Conservation (phyloP, 2,797 vertebrate species). For the Hydrocynus forskahlii region DNA sequence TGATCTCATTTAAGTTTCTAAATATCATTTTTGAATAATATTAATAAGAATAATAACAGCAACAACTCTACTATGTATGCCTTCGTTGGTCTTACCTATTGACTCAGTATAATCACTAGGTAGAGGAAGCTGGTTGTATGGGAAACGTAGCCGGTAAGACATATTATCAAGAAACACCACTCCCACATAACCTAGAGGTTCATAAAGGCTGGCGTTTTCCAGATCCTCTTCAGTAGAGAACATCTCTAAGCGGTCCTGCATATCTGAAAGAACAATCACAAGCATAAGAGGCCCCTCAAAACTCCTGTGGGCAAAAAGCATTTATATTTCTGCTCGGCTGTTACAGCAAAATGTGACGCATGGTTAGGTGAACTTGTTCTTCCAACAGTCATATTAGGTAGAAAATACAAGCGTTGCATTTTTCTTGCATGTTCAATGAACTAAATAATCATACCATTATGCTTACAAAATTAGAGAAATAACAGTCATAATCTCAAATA, state of each 20-base stretch:
- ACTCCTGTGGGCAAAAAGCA: not conserved
- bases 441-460: too few species aligned
- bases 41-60: too few species aligned
- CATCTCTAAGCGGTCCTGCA: conserved; percentile 75
- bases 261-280: conserved; percentile 58
- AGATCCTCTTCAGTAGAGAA: conserved; percentile 86
- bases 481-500: not conserved
- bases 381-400: not conserved
- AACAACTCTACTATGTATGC: not conserved
- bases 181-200: conserved; percentile 81
- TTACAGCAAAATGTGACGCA: not conserved
- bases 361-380: not conserved
- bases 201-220: conserved; percentile 83
- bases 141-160: conserved; percentile 89
- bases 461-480: too few species aligned
- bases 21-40: not conserved
- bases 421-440: not conserved
- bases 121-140: conserved; percentile 74
- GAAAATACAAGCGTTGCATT: not conserved
- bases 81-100: conserved; percentile 66
- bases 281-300: not conserved
- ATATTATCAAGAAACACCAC: conserved; percentile 86
- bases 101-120: conserved; percentile 80
- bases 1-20: not conserved
- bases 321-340: not conserved